phyloP scores from a whole-genome alignment of 2,797 vertebrate species.

The Sciaenops ocellatus region DNA sequence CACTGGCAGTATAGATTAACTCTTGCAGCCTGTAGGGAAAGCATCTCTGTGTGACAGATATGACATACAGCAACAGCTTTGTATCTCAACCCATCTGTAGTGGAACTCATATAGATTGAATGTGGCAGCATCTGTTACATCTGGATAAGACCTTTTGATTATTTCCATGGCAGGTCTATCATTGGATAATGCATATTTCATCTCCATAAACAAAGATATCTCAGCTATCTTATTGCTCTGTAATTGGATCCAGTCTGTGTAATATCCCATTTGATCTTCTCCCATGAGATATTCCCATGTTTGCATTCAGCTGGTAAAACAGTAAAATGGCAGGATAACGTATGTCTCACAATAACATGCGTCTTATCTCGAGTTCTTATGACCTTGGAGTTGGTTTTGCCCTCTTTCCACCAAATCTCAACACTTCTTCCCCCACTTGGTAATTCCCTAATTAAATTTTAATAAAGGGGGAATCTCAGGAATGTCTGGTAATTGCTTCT shows the following conservation, averaged over 20 bases:
- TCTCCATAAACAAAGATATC: conserved; percentile 75
- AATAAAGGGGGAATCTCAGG: conserved; percentile 80
- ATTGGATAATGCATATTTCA: conserved; percentile 69
- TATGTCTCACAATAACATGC: conserved; percentile 61
- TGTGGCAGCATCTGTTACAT: conserved; percentile 53
- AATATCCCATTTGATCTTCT: conserved; percentile 70
- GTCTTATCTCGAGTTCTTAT: conserved; percentile 62
- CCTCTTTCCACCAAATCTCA: conserved; percentile 57
- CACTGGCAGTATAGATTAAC: conserved; percentile 79
- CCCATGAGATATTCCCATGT: conserved; percentile 68
- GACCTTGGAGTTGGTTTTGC: conserved; percentile 60
- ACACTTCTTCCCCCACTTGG: conserved; percentile 50
- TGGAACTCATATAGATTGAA: conserved; percentile 41
- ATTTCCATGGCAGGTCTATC: conserved; percentile 63
- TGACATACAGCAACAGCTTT: conserved; percentile 50
- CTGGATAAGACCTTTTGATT: conserved; percentile 61
- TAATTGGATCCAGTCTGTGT: conserved; percentile 72
- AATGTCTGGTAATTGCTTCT: conserved; percentile 62
- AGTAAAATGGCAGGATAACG: conserved; percentile 60
- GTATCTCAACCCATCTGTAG: conserved; percentile 36
- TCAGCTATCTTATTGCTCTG: conserved; percentile 69
- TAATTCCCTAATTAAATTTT: conserved; percentile 81
- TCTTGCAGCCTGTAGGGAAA: conserved; percentile 62
- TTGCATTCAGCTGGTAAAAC: conserved; percentile 65
- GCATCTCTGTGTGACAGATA: conserved; percentile 52